Evolutionary conservation across 2,113 vertebrate species (phyloP).

Genomic region (Sander lucioperca): DNA sequence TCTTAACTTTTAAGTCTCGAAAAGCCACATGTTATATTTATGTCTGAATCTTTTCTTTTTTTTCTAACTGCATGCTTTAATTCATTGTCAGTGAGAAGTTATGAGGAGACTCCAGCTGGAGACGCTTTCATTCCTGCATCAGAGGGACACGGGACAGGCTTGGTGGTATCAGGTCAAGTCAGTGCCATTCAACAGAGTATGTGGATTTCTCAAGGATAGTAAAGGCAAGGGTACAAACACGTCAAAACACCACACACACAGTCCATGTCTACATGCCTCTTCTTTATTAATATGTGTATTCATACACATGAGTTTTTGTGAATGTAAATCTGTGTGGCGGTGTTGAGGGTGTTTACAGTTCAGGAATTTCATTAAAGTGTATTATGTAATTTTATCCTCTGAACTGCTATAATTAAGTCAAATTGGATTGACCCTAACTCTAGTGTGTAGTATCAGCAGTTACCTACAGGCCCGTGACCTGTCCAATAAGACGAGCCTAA

Average conservation of each 20-base stretch:
- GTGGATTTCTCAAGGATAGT: slow-evolving; percentile 28
- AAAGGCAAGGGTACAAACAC: slow-evolving; percentile 41
- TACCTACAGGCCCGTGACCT: slow-evolving; percentile 8
- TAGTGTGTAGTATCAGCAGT: slow-evolving; percentile 31
- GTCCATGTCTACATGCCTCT: slow-evolving; percentile 28
- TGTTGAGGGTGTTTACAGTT: slow-evolving; percentile 41
- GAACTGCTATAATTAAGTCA: slow-evolving; percentile 22
- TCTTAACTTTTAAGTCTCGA: no score
- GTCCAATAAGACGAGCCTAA: slow-evolving; percentile 17
- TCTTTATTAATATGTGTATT: slow-evolving; percentile 36
- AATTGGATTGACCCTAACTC: slow-evolving; percentile 4
- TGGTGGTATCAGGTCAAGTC: slow-evolving; percentile 24
- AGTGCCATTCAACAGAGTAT: slow-evolving; percentile 35
- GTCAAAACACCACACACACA: slow-evolving; percentile 24
- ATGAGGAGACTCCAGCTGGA: slow-evolving; percentile 64
- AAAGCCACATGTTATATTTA: neutral
- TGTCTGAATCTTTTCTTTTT: neutral
- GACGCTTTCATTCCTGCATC: slow-evolving; percentile 34
- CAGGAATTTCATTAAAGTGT: slow-evolving; percentile 44
- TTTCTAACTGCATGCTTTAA: slow-evolving; percentile 16
- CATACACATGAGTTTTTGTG: slow-evolving; percentile 30
- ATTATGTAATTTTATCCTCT: slow-evolving; percentile 32
- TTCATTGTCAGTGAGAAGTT: slow-evolving; percentile 82
- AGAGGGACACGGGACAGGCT: slow-evolving; percentile 2
- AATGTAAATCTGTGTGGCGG: slow-evolving; percentile 50